Base-by-base conservation (phyloP, 2,888 invertebrate species). In the Lepidonotus clava region DNA sequence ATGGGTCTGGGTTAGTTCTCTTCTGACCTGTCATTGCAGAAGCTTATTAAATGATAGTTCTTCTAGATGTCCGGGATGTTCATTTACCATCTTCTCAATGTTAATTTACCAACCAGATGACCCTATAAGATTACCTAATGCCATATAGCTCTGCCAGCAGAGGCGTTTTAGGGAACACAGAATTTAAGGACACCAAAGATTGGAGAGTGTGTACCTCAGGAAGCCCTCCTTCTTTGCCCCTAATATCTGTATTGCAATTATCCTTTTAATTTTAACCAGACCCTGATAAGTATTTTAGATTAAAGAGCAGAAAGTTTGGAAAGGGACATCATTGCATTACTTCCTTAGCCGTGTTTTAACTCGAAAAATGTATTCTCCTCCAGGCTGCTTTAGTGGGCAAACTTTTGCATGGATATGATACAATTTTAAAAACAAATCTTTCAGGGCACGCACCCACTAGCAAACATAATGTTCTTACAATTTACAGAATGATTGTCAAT, bases 101-200 rank as follows among this genome's bases (percentile, higher is more conserved):
- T 46, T 80, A 28, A n/a, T 41, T 1, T 41, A 76, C 18, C 21
- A 71, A 71, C 61, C 28, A 34, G 36, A n/a, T 34, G 38, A 71
- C 71, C 38, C 34, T 71, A 36, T 71, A 6, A 14, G 2, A 1
- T 14, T 80, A 80, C 11, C 51, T 80, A 34, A 14, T 8, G 40
- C 28, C 28, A 80, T 41, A 32, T 80, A 28, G 41, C 80, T 71
- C 41, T 80, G 80, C 80, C 80, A 80, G 80, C 80, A 80, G 80
- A 80, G 80, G 80, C 46, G 80, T 80, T 80, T 51, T 80, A 80
- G 80, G 80, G 80, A 76, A 80, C 80, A 80, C 80, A 80, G 51
- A 80, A 36, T 24, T 71, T 18, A 71, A 71, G 71, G 71, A 71
- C 71, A 71, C 71, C 38, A 71, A 71, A 71, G 71, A 34, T 71